Evolutionary conservation across 2,888 invertebrate genomes (phyloP).

Genomic region (Lordiphosa fenestrarum): DNA sequence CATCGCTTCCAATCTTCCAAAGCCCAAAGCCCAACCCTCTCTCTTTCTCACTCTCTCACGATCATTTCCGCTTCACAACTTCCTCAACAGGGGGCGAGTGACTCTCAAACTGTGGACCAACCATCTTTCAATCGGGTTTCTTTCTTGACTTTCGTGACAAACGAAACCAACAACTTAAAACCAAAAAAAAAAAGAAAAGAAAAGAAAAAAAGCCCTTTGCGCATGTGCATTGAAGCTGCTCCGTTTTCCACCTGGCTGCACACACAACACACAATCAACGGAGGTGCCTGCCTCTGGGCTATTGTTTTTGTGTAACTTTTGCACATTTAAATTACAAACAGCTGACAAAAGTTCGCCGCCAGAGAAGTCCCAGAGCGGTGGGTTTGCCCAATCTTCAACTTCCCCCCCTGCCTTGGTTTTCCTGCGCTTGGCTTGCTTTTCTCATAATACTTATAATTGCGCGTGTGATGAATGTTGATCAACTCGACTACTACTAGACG

Average conservation of each 20-base stretch:
- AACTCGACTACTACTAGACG: constrained; percentile 18
- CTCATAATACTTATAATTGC: constrained; percentile 66
- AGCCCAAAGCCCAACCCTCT: no score
- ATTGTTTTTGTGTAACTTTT: constrained; percentile 50
- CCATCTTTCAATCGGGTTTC: neutral
- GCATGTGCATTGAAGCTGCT: constrained; percentile 70
- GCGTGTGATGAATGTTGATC: constrained; percentile 57
- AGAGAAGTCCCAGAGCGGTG: constrained; percentile 15
- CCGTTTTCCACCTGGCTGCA: constrained; percentile 59
- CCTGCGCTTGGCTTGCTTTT: constrained; percentile 63
- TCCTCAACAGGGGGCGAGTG: no score
- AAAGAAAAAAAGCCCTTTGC: constrained; percentile 39
- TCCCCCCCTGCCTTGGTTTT: constrained; percentile 11
- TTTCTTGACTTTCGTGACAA: neutral
- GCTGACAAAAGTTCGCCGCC: constrained; percentile 64
- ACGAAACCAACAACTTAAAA: no score
- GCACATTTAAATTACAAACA: constrained; percentile 72
- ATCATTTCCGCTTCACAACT: no score
- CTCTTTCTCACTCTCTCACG: no score
- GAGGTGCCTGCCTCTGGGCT: constrained; percentile 6
- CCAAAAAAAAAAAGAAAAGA: no score
- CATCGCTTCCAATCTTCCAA: no score
- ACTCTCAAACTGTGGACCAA: neutral
- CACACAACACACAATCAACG: constrained; percentile 10
- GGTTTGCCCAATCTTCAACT: constrained; percentile 54